phyloP scores from a whole-genome alignment of 2,113 vertebrate species.

The Micronycteris hirsuta region DNA sequence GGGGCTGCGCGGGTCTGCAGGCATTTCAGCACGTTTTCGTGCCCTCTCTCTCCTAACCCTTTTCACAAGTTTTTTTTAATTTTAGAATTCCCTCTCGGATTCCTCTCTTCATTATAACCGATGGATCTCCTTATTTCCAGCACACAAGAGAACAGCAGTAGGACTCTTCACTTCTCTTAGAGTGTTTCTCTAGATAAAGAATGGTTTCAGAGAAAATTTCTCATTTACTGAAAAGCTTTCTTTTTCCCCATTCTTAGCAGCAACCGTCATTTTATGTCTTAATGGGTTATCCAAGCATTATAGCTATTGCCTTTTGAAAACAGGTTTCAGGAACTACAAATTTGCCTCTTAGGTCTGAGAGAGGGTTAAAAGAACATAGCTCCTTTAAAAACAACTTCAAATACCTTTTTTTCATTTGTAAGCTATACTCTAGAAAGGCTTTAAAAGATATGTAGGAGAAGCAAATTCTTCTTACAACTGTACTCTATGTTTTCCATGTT shows the following conservation, averaged over 20 bases:
- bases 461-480: background rate
- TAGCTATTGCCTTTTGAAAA: background rate
- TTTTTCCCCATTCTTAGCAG: background rate
- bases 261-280: constrained; percentile 23
- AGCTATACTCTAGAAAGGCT: background rate
- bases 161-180: background rate
- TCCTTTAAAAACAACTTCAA: background rate
- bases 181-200: background rate
- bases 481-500: background rate
- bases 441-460: background rate
- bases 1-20: background rate
- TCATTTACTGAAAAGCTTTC: background rate
- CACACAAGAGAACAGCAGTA: background rate
- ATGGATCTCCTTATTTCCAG: constrained; percentile 21
- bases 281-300: background rate
- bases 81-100: background rate
- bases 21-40: background rate
- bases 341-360: background rate
- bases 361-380: background rate
- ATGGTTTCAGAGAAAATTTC: background rate
- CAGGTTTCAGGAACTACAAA: background rate
- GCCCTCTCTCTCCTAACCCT: background rate
- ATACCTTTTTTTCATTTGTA: background rate
- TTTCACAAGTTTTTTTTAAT: background rate
- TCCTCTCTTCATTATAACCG: background rate